Evolutionary conservation across 2,888 invertebrate genomes (phyloP).

Genomic region (Clistopyga incitator): DNA sequence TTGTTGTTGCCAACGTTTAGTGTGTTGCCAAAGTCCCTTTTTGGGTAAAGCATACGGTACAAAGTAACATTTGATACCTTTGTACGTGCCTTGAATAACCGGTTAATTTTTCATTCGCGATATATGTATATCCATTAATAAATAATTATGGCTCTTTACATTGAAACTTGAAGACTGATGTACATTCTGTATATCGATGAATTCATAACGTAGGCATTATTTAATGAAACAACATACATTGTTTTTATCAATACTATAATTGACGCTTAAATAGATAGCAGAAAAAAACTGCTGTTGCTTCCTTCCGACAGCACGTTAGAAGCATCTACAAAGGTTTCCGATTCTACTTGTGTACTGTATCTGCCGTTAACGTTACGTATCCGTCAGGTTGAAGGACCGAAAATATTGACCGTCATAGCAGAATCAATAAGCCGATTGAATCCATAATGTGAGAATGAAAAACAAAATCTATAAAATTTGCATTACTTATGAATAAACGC

Average conservation of each 20-base stretch:
- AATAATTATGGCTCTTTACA: neutral
- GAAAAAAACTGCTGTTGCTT: conserved; percentile 20
- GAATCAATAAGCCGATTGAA: neutral
- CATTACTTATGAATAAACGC: conserved; percentile 12
- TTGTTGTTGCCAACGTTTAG: conserved; percentile 81
- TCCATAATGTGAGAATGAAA: conserved; percentile 1
- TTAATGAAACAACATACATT: neutral
- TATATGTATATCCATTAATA: conserved; percentile 5
- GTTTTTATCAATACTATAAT: neutral
- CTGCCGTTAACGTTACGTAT: conserved; percentile 65
- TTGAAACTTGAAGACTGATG: conserved; percentile 4
- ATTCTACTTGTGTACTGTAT: conserved; percentile 62
- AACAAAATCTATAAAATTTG: conserved; percentile 5
- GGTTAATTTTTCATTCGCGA: conserved; percentile 13
- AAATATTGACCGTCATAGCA: neutral
- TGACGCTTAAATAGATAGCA: neutral
- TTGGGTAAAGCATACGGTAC: conserved; percentile 74
- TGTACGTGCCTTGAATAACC: conserved; percentile 62
- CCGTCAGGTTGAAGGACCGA: conserved; percentile 24
- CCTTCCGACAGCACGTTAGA: conserved; percentile 2
- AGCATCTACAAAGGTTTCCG: conserved; percentile 62
- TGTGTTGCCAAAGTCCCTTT: conserved; percentile 81
- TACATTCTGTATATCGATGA: conserved; percentile 19
- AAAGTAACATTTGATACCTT: conserved; percentile 74
- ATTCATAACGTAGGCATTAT: neutral